A percentile compares a stretch with the other conserved stretches of the same genome.
These are phyloP conservation scores for Eurytoma adleriae DNA, from an alignment of 2,888 invertebrate species.

Conservation along the genomic window DNA sequence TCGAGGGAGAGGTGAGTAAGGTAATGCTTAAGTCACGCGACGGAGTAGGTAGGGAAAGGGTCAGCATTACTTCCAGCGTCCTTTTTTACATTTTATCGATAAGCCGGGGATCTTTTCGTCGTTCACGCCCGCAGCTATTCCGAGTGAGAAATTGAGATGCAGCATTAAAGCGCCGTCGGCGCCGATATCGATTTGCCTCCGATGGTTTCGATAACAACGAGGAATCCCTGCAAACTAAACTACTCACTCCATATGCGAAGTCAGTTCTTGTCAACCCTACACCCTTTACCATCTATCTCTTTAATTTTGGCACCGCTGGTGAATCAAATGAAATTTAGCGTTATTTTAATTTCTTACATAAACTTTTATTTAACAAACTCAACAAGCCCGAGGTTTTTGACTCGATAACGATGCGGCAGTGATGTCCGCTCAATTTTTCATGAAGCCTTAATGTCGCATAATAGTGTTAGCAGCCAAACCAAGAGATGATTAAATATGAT, in stretches of 20 bases:
- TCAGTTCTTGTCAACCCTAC: neutral
- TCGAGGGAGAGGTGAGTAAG: neutral
- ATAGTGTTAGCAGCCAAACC: too few relatives aligned
- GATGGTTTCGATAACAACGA: slow-evolving; percentile 46
- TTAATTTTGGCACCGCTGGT: neutral
- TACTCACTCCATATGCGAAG: neutral
- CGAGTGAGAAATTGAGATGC: slow-evolving; percentile 26
- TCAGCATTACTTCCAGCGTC: slow-evolving; percentile 34
- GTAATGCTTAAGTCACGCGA: neutral
- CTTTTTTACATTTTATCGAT: slow-evolving; percentile 50
- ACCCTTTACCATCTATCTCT: slow-evolving; percentile 3
- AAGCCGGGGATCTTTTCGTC: neutral
- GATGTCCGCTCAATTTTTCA: slow-evolving; percentile 71
- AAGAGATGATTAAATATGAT: too few relatives aligned
- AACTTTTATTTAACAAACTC: slow-evolving; percentile 19
- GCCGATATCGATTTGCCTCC: slow-evolving; percentile 49
- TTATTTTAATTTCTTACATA: slow-evolving; percentile 33
- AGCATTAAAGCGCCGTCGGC: neutral
- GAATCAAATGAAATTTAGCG: slow-evolving; percentile 27
- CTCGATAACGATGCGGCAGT: slow-evolving; percentile 60
- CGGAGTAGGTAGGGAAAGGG: neutral
- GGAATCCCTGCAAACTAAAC: slow-evolving; percentile 51
- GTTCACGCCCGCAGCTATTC: neutral
- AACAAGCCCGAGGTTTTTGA: slow-evolving; percentile 41
- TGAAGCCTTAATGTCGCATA: too few relatives aligned